Evolutionary conservation across 2,888 invertebrate species (phyloP).

Genomic region (Pheosia gnoma): DNA sequence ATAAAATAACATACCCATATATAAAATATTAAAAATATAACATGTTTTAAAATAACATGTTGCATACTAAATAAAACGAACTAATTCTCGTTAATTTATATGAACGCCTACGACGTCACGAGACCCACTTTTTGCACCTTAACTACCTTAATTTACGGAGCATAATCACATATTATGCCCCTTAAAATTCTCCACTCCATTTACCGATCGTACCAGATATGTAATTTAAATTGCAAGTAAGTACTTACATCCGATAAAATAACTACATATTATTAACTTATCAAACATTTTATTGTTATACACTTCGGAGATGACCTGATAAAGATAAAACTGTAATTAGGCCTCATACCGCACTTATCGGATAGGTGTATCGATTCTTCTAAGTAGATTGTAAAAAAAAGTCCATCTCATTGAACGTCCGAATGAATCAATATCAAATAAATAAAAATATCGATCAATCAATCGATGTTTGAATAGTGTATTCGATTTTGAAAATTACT

Average conservation of each 20-base stretch:
- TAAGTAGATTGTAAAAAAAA: conserved; percentile 74
- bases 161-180: background rate
- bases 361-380: conserved; percentile 78
- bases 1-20: too few species aligned
- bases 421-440: conserved; percentile 72
- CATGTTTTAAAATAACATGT: too few species aligned
- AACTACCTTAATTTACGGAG: background rate
- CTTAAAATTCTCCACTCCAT: conserved; percentile 20
- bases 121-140: background rate
- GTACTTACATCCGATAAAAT: conserved; percentile 45
- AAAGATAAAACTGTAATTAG: conserved; percentile 80
- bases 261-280: conserved; percentile 75
- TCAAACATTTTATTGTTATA: conserved; percentile 74
- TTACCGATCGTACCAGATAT: conserved; percentile 17
- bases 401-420: conserved; percentile 62
- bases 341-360: conserved; percentile 74
- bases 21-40: too few species aligned
- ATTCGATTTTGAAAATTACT: conserved; percentile 58
- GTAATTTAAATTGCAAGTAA: conserved; percentile 47
- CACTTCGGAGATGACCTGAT: conserved; percentile 66
- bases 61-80: background rate
- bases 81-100: background rate
- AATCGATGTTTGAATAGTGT: conserved; percentile 74
- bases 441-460: conserved; percentile 80
- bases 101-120: background rate